These are phyloP conservation scores for Eudemis profundana DNA, from an alignment of 2,888 invertebrate species.

Conservation along the genomic window DNA sequence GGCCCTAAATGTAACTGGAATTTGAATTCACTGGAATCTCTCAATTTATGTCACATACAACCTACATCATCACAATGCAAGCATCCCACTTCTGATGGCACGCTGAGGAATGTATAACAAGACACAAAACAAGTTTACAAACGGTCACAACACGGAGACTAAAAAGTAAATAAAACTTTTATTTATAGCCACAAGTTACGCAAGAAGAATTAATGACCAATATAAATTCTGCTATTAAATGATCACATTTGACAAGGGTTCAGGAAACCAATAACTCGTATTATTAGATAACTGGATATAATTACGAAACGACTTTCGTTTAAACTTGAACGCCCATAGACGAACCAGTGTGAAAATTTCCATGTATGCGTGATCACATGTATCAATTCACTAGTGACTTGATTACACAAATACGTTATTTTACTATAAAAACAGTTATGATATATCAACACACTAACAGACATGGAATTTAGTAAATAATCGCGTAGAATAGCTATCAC, in stretches of 20 bases:
- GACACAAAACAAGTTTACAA: slow-evolving; percentile 10
- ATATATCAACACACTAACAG: too few relatives aligned
- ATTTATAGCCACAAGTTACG: slow-evolving; percentile 19
- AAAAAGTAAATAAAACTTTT: slow-evolving; percentile 12
- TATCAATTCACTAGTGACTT: too few relatives aligned
- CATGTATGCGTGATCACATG: neutral
- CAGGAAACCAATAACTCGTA: slow-evolving; percentile 26
- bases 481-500: too few relatives aligned
- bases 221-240: slow-evolving; percentile 4
- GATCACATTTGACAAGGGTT: neutral
- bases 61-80: too few relatives aligned
- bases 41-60: neutral
- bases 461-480: too few relatives aligned
- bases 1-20: too few relatives aligned
- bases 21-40: too few relatives aligned
- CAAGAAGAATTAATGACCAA: slow-evolving; percentile 9
- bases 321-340: neutral
- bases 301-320: slow-evolving; percentile 41
- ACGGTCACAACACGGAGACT: neutral
- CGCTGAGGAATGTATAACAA: slow-evolving; percentile 3
- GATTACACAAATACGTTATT: too few relatives aligned
- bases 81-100: neutral
- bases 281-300: slow-evolving; percentile 31
- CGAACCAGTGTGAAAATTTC: slow-evolving; percentile 22
- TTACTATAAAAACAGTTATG: too few relatives aligned